phyloP scores from a whole-genome alignment of 2,797 vertebrate genomes.

The Lutjanus argentimaculatus region DNA sequence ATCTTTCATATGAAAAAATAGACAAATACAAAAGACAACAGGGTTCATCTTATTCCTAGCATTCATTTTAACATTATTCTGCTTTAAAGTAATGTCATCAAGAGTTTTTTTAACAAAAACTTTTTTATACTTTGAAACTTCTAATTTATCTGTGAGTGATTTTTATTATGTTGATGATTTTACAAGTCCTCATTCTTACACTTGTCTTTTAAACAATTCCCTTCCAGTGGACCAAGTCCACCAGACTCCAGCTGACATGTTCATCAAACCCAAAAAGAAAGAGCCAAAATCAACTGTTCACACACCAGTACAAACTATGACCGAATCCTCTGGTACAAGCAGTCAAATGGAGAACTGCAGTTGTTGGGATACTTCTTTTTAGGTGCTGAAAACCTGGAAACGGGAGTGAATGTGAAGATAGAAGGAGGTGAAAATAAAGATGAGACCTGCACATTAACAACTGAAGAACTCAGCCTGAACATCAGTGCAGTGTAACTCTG shows the following conservation, averaged over 20 bases:
- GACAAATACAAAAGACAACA: background rate
- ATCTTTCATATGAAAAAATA: background rate
- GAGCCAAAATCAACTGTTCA: constrained; percentile 53
- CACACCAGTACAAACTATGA: constrained; percentile 38
- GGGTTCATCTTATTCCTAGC: background rate
- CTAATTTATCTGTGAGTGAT: too few relatives aligned
- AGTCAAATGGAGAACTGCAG: constrained; percentile 31
- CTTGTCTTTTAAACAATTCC: too few relatives aligned
- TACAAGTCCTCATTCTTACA: too few relatives aligned
- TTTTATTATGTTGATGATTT: background rate
- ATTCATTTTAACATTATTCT: background rate
- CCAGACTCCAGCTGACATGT: constrained; percentile 57
- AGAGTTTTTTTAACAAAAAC: too few relatives aligned
- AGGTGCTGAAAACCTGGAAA: background rate
- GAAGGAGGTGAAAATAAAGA: constrained; percentile 30
- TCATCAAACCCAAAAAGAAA: background rate
- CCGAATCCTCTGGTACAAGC: constrained; percentile 74
- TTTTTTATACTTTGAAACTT: too few relatives aligned
- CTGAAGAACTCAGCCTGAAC: constrained; percentile 13
- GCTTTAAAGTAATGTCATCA: background rate
- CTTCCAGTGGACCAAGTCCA: too few relatives aligned
- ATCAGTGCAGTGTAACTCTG: constrained; percentile 72
- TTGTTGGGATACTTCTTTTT: constrained; percentile 55
- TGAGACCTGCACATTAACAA: constrained; percentile 37
- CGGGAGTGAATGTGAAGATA: constrained; percentile 17